Conservation (phyloP, 1,140 invertebrate genomes). For the Sipha flava region DNA sequence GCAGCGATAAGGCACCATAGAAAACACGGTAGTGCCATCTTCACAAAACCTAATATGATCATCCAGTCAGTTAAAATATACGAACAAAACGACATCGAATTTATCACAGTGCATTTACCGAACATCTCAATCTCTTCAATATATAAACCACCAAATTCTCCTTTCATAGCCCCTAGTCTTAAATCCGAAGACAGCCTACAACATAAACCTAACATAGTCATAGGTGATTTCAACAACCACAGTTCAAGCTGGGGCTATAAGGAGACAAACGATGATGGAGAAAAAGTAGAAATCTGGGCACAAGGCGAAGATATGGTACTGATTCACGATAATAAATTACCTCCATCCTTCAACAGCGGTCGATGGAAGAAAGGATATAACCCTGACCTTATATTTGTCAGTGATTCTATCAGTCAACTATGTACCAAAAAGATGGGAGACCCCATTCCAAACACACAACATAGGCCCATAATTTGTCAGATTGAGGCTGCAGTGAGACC, state of each 20-base stretch:
- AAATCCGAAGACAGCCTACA: not conserved
- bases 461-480: not conserved
- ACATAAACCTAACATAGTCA: not conserved
- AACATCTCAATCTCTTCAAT: constrained; percentile 9
- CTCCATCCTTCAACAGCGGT: constrained; percentile 14
- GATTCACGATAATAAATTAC: constrained; percentile 19
- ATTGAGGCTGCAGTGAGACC: not conserved
- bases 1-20: constrained; percentile 4
- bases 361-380: constrained; percentile 14
- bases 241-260: not conserved
- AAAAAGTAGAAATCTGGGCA: not conserved
- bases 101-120: constrained; percentile 1
- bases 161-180: not conserved
- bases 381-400: constrained; percentile 9
- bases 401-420: not conserved
- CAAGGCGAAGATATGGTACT: not conserved
- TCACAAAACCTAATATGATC: constrained; percentile 12
- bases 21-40: constrained; percentile 13
- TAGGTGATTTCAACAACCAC: constrained; percentile 11
- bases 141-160: constrained; percentile 21
- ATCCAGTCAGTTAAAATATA: not conserved
- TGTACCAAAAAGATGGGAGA: not conserved
- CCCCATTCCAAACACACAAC: constrained; percentile 25
- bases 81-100: constrained; percentile 8
- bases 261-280: not conserved